phyloP scores from a whole-genome alignment of 1,140 invertebrate genomes.

The Druon quercuslanigerum region DNA sequence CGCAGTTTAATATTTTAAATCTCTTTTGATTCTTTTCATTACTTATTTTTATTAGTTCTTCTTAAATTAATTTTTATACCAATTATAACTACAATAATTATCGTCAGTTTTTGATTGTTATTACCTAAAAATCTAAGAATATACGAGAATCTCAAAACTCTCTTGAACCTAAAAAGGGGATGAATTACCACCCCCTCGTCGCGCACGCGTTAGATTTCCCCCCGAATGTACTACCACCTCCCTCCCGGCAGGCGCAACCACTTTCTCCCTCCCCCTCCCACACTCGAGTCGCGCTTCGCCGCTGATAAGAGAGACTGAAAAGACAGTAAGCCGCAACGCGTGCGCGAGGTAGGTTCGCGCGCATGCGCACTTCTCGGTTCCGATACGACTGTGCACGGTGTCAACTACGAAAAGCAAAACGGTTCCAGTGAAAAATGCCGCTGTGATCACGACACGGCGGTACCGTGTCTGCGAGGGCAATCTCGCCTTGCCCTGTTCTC shows the following conservation, averaged over 20 bases:
- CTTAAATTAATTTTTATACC: no score
- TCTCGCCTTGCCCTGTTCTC: not conserved
- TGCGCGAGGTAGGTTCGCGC: constrained; percentile 54
- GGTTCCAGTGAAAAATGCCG: constrained; percentile 53
- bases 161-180: no score
- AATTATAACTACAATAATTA: no score
- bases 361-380: constrained; percentile 53
- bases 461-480: constrained; percentile 3
- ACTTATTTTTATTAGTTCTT: no score
- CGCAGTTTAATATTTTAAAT: no score
- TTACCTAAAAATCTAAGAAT: no score
- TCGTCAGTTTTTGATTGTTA: no score
- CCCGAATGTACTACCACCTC: not conserved
- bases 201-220: not conserved
- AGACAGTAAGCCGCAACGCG: constrained; percentile 51
- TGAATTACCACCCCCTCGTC: no score
- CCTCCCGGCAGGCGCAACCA: constrained; percentile 22
- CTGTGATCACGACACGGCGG: constrained; percentile 49
- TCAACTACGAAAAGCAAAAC: constrained; percentile 19
- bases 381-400: constrained; percentile 49
- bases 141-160: no score
- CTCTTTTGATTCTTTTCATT: no score
- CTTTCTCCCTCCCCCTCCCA: constrained; percentile 15
- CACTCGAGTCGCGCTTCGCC: constrained; percentile 27
- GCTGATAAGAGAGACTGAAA: constrained; percentile 61